Evolutionary conservation across 1,140 invertebrate genomes (phyloP), one percentile per base, ranked within the genome.

Genomic region (Platyscapa corneri): DNA sequence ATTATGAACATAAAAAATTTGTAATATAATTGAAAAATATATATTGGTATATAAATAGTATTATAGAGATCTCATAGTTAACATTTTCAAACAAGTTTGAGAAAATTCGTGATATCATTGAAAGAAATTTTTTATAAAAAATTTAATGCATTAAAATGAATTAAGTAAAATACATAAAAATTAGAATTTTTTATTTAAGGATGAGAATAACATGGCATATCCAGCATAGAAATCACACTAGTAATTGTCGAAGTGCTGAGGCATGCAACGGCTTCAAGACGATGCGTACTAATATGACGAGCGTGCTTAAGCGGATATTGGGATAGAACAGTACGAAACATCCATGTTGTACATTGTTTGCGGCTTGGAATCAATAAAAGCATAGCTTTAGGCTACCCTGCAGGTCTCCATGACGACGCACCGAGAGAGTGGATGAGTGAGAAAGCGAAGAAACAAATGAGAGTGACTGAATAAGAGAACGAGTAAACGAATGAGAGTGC

Each of bases 351-450:
- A 93, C 92, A 93, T 93, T 93, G 92, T 93, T 93, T 93, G 92
- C 90, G 92, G 92, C 92, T 93, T 92, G 91, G 92, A 93, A 93
- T 93, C 92, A 93, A 93, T 93, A 93, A 93, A 93, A 93, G 92
- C 92, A 93, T 93, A 93, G 92, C 92, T 93, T 93, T 93, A 93
- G 92, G 92, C 92, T 92, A 93, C 90, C 91, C 90, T 92, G 89
- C 7, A 20, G 46, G 92, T 93, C 88, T 88, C 86, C 90, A 92
- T 77, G 30, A 30, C 46, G n/a, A 77, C 75, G n/a, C 14, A n/a
- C 23, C 12, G 70, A 74, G 70, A 42, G 37, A 42, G 27, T 12
- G 27, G n/a, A 1, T 12, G 20, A 42, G 37, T 32, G 2, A 74
- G 20, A 37, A 23, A 74, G 23, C 27, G 37, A 42, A 27, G 23